phyloP scores from a whole-genome alignment of 2,888 invertebrate species.

The Endomychus coccineus region DNA sequence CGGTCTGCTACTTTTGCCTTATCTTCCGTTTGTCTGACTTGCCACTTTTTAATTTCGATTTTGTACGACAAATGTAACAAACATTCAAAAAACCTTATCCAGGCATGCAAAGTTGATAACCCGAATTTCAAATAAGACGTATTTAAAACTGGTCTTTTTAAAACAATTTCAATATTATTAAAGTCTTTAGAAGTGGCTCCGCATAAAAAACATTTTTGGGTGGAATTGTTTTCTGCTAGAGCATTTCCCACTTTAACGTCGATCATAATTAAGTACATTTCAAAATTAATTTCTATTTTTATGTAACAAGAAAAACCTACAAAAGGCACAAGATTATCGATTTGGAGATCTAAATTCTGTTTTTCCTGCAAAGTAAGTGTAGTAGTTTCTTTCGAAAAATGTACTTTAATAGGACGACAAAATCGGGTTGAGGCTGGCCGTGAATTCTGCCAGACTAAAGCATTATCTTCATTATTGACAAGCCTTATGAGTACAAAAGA shows the following conservation, averaged over 20 bases:
- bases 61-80: slow-evolving; percentile 32
- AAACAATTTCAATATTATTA: slow-evolving; percentile 8
- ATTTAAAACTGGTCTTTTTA: slow-evolving; percentile 11
- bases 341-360: slow-evolving; percentile 14
- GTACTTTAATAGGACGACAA: slow-evolving; percentile 22
- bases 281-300: slow-evolving; percentile 12
- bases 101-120: slow-evolving; percentile 19
- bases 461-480: not conserved
- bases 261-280: slow-evolving; percentile 23
- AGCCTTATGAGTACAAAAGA: slow-evolving; percentile 15
- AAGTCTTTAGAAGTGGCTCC: slow-evolving; percentile 11
- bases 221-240: slow-evolving; percentile 7
- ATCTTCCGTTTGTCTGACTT: slow-evolving; percentile 10
- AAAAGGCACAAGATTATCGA: not conserved
- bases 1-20: slow-evolving; percentile 5
- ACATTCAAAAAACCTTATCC: slow-evolving; percentile 17
- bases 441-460: slow-evolving; percentile 23
- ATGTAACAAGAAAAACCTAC: not conserved
- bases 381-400: slow-evolving; percentile 19
- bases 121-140: slow-evolving; percentile 16
- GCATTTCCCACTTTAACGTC: slow-evolving; percentile 21
- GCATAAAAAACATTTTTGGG: slow-evolving; percentile 10
- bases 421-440: slow-evolving; percentile 21
- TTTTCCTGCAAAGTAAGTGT: slow-evolving; percentile 20
- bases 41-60: slow-evolving; percentile 27